Conservation (phyloP, 2,888 invertebrate species). For the Harpalus rubripes region DNA sequence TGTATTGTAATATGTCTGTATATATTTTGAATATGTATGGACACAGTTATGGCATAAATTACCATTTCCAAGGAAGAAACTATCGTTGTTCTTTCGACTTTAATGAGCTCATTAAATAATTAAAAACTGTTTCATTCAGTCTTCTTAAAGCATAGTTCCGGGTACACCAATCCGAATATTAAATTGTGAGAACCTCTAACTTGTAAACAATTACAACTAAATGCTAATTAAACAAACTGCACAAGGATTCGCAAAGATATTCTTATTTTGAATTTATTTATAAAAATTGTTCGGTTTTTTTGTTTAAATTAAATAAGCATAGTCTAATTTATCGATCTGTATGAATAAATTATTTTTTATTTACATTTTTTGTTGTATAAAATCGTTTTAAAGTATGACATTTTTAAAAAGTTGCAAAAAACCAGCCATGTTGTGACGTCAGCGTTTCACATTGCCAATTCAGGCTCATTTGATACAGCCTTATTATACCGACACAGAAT, state of each 20-base stretch:
- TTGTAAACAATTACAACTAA: conserved; percentile 26
- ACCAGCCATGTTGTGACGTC: too few species aligned
- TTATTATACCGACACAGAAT: too few species aligned
- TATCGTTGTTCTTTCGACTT: conserved; percentile 1
- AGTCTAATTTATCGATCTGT: too few species aligned
- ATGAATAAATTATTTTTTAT: too few species aligned
- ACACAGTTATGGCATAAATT: conserved; percentile 24
- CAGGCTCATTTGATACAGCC: too few species aligned
- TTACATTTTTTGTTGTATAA: too few species aligned
- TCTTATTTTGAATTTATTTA: too few species aligned
- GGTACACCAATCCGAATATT: conserved; percentile 48
- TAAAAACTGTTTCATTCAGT: conserved; percentile 52
- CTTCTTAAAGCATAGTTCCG: conserved; percentile 51
- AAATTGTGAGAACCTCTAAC: conserved; percentile 50
- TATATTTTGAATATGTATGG: conserved; percentile 30
- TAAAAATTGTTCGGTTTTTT: too few species aligned
- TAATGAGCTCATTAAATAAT: conserved; percentile 55
- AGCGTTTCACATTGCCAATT: too few species aligned
- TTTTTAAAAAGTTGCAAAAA: too few species aligned
- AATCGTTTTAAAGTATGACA: too few species aligned
- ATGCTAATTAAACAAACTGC: conserved; percentile 31
- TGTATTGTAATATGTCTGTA: neutral
- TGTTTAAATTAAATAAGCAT: too few species aligned
- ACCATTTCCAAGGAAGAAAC: conserved; percentile 36
- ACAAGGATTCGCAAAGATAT: conserved; percentile 3